Conservation (phyloP, 2,888 invertebrate species). For the Carpatolechia fugitivella region DNA sequence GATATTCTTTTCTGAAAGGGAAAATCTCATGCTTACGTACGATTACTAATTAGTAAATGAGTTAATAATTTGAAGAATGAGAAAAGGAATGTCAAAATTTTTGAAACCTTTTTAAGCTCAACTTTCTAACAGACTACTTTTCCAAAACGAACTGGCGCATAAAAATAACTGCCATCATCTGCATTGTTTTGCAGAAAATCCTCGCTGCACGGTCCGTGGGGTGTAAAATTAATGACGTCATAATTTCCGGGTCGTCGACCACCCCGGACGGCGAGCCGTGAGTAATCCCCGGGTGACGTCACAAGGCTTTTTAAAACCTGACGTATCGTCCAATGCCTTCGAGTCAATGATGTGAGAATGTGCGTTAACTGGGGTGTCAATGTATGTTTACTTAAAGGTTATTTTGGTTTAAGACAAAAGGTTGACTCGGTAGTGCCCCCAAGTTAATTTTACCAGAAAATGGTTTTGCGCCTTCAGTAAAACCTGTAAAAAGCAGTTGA, state of each 20-base stretch:
- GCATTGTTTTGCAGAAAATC: constrained; percentile 32
- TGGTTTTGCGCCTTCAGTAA: too few species aligned
- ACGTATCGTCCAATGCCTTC: constrained; percentile 26
- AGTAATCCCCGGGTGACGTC: constrained; percentile 37
- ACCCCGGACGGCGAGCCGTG: constrained; percentile 47
- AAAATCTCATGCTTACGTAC: too few species aligned
- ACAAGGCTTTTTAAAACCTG: constrained; percentile 27
- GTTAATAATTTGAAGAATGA: too few species aligned
- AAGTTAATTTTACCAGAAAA: neutral
- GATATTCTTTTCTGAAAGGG: too few species aligned
- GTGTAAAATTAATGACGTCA: constrained; percentile 69
- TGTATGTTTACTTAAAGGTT: neutral
- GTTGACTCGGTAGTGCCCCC: neutral
- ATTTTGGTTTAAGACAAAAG: neutral
- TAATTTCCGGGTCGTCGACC: constrained; percentile 63
- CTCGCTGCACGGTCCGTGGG: constrained; percentile 17
- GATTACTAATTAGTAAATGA: too few species aligned
- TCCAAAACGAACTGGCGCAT: neutral
- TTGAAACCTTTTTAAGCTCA: too few species aligned
- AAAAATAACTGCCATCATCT: constrained; percentile 10
- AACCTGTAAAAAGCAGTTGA: too few species aligned
- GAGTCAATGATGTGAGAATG: neutral
- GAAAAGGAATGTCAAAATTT: too few species aligned
- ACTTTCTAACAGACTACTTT: too few species aligned
- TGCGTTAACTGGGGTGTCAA: neutral